A percentile compares a stretch with the other conserved stretches of the same genome.
Conservation (phyloP, 1,140 invertebrate genomes). For the Caenorhabditis brenneri region DNA sequence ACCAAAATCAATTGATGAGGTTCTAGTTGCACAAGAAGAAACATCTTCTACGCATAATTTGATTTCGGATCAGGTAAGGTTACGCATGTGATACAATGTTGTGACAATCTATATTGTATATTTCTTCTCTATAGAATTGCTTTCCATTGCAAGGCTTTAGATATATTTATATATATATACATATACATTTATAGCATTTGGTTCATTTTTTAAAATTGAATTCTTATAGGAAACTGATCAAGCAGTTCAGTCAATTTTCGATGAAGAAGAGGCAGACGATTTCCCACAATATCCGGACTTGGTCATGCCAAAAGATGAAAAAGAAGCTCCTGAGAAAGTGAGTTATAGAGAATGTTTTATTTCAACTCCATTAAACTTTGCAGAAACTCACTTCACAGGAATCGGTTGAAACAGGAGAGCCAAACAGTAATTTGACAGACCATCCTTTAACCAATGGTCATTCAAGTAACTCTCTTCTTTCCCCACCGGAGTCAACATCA, state of each 20-base stretch:
- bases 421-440: too few relatives aligned
- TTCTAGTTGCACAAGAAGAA: neutral
- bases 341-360: neutral
- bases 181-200: too few relatives aligned
- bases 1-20: neutral
- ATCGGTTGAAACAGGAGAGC: neutral
- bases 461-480: too few relatives aligned
- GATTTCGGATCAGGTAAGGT: slow-evolving; percentile 27
- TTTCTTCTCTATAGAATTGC: too few relatives aligned
- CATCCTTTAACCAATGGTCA: too few relatives aligned
- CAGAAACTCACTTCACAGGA: neutral
- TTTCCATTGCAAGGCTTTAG: too few relatives aligned
- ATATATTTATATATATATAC: too few relatives aligned
- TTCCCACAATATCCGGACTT: slow-evolving; percentile 28
- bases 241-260: slow-evolving; percentile 15
- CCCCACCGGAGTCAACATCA: too few relatives aligned
- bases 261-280: slow-evolving; percentile 22
- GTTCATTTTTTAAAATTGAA: neutral
- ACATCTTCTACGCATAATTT: neutral
- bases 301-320: neutral
- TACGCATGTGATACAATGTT: neutral
- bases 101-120: too few relatives aligned
- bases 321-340: neutral
- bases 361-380: neutral
- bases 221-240: slow-evolving; percentile 12